Percentiles rank a stretch among this genome's conserved stretches.
These are phyloP conservation scores for Euphydryas editha DNA, from an alignment of 2,888 invertebrate genomes.

Conservation along the genomic window DNA sequence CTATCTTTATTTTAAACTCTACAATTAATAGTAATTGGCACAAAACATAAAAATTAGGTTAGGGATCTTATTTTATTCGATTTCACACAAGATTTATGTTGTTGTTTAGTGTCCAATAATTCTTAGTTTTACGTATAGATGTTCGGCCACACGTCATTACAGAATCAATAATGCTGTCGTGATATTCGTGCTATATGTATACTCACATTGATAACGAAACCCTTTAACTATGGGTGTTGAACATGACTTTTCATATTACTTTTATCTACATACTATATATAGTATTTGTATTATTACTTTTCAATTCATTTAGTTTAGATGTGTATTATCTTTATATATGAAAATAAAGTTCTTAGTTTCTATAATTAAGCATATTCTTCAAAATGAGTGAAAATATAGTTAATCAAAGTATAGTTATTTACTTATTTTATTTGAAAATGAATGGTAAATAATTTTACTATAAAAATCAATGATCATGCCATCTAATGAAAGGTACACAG, in stretches of 20 bases:
- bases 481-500: too few relatives aligned
- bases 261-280: not conserved
- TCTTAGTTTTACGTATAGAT: slow-evolving; percentile 21
- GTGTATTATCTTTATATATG: too few relatives aligned
- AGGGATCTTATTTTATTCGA: slow-evolving; percentile 1
- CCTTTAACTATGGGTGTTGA: not conserved
- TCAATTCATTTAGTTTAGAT: too few relatives aligned
- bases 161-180: slow-evolving; percentile 35
- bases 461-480: too few relatives aligned
- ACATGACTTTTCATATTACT: not conserved
- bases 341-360: too few relatives aligned
- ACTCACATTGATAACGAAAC: not conserved
- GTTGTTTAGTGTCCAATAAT: slow-evolving; percentile 1
- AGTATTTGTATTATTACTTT: too few relatives aligned
- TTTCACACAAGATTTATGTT: slow-evolving; percentile 10
- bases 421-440: too few relatives aligned
- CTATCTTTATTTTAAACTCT: not conserved
- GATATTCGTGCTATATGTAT: slow-evolving; percentile 10
- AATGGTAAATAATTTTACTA: too few relatives aligned
- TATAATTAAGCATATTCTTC: too few relatives aligned
- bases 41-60: slow-evolving; percentile 15
- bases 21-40: slow-evolving; percentile 14
- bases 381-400: too few relatives aligned
- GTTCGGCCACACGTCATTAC: slow-evolving; percentile 21
- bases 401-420: too few relatives aligned